Conservation (phyloP, 2,113 vertebrate species). For the Tonatia bakeri region DNA sequence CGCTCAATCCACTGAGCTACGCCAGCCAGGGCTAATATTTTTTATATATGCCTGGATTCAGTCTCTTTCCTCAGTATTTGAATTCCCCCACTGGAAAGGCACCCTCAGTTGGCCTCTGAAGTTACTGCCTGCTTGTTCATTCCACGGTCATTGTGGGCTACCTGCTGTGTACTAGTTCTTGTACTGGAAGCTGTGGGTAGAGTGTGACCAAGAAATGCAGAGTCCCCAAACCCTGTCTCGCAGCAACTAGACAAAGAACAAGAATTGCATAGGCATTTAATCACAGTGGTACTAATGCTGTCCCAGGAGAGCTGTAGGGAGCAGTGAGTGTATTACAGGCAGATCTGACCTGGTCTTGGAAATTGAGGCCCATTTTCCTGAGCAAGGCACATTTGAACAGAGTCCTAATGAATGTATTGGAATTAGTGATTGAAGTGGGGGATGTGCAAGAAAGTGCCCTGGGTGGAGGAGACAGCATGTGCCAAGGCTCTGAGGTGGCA, state of each 20-base stretch:
- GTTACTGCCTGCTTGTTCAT: background rate
- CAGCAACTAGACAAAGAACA: background rate
- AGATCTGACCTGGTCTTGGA: background rate
- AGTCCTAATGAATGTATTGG: background rate
- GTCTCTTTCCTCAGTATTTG: background rate
- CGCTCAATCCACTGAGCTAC: too few relatives aligned
- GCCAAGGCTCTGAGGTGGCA: background rate
- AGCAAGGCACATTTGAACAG: background rate
- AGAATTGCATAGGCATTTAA: background rate
- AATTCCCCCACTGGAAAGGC: background rate
- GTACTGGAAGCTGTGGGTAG: background rate
- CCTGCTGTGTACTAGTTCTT: background rate
- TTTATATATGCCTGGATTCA: background rate
- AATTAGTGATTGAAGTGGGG: background rate
- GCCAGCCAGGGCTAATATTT: too few relatives aligned
- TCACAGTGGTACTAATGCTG: background rate
- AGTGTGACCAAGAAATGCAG: background rate
- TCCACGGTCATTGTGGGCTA: background rate
- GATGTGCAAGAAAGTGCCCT: background rate
- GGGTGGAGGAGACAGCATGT: background rate
- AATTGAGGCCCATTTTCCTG: background rate
- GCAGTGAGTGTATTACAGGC: background rate
- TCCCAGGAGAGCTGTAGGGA: background rate
- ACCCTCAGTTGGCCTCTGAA: background rate
- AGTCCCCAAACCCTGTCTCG: background rate